Base-by-base conservation (phyloP, 37 sponge, comb jelly and placozoan species). In the Cladorhizidae sp. region DNA sequence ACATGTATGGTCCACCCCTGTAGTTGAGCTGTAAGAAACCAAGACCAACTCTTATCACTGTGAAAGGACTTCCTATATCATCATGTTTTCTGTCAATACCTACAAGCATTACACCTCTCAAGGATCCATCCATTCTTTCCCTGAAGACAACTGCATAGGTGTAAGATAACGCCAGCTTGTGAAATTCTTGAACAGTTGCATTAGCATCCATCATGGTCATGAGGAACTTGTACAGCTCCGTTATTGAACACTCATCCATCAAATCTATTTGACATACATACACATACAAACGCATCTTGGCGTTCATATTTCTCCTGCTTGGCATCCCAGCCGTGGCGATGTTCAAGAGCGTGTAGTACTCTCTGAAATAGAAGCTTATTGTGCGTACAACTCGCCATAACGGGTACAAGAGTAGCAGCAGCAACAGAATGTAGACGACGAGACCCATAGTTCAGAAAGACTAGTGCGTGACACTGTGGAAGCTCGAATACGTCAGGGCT, bases 61-160 rank as follows among this genome's bases (percentile, higher is more conserved):
- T 92, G 78, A 69, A 92, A 0, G 55, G 72, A 31, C 33, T 38
- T 28, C 90, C 89, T 1, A 80, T 70, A 62, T 64, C 56, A 15
- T 69, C 20, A 20, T 38, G 33, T 23, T 74, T 55, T 14, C 69
- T 51, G 29, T 79, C 81, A 18, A 79, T 12, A 35, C 71, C 85
- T 41, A 94, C 25, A 3, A 94, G 29, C 22, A 76, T 58, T 80
- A 90, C 81, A 21, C 94, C 94, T 49, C 94, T 67, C 17, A 94
- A 70, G 1, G 94, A 89, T 21, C 94, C 94, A 38, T 90, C 94
- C 38, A 67, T 29, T 33, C 82, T 40, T 40, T 94, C 94, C 22
- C 94, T 70, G 59, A 41, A 94, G 40, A 90, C 2, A 37, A 83
- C 31, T 0, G 61, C 90, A 49, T 77, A 86, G 31, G 59, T 86